Evolutionary conservation across 2,888 invertebrate species (phyloP).

Genomic region (Cataglyphis rosenhaueri): DNA sequence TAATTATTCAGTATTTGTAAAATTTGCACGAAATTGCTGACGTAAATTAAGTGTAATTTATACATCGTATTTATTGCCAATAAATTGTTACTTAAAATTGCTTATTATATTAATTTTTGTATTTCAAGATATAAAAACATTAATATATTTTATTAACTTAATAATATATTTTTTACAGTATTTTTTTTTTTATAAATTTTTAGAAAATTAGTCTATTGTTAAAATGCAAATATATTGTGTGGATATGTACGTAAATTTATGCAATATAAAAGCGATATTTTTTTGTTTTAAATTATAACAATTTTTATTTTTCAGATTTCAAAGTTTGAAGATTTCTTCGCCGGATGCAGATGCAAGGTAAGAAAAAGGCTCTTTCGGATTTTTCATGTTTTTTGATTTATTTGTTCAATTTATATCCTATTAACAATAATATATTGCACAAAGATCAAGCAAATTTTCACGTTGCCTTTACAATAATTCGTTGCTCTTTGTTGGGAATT

Average conservation of each 20-base stretch:
- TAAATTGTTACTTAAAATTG: not conserved
- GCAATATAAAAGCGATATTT: not conserved
- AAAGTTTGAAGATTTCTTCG: not conserved
- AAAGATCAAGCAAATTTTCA: not conserved
- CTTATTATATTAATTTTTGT: not conserved
- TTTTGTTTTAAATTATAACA: not conserved
- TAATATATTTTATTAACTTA: not conserved
- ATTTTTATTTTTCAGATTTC: not conserved
- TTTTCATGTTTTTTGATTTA: not conserved
- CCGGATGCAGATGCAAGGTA: not conserved
- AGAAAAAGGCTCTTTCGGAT: not conserved
- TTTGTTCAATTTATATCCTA: not conserved
- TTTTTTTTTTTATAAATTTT: not conserved
- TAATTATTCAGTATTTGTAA: conserved; percentile 55
- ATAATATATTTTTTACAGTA: not conserved
- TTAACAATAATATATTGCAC: not conserved
- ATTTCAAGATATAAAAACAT: not conserved
- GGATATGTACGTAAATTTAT: not conserved
- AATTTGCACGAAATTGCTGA: not conserved
- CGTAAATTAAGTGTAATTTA: not conserved
- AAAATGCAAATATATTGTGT: not conserved
- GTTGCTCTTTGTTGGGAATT: not conserved
- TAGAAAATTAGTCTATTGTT: not conserved
- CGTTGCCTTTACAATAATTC: not conserved
- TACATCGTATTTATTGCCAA: not conserved